phyloP scores from a whole-genome alignment of 1,140 invertebrate genomes.

The Pachyrhynchus sulphureomaculatus region DNA sequence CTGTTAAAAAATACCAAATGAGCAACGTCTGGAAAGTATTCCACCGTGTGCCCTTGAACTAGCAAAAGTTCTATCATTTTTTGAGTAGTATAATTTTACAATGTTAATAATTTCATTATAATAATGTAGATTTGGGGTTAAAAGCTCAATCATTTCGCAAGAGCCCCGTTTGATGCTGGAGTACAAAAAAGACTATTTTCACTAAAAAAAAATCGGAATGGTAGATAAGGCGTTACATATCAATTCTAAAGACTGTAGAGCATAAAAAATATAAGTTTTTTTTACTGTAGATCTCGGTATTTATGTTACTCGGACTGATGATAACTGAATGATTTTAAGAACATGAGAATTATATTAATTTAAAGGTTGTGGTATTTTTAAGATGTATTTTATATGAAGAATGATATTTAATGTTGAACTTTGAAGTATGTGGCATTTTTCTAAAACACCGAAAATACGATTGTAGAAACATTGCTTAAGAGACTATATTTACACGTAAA shows the following conservation, averaged over 20 bases:
- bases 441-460: not conserved
- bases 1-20: no score
- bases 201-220: not conserved
- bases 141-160: no score
- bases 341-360: conserved; percentile 9
- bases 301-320: conserved; percentile 4
- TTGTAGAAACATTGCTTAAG: no score
- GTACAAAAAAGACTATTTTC: no score
- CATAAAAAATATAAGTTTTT: conserved; percentile 5
- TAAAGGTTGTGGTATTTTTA: conserved; percentile 29
- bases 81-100: no score
- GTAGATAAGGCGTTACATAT: not conserved
- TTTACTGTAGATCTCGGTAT: conserved; percentile 16
- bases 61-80: no score
- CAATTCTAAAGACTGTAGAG: conserved; percentile 9
- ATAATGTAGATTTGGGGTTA: no score
- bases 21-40: no score
- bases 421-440: conserved; percentile 1
- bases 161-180: no score
- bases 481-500: not conserved
- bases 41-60: no score
- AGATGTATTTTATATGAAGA: conserved; percentile 3
- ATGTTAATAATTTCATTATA: no score
- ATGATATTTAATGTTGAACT: not conserved
- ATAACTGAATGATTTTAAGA: not conserved